phyloP scores from a whole-genome alignment of 2,113 vertebrate genomes.

The Eublepharis macularius region DNA sequence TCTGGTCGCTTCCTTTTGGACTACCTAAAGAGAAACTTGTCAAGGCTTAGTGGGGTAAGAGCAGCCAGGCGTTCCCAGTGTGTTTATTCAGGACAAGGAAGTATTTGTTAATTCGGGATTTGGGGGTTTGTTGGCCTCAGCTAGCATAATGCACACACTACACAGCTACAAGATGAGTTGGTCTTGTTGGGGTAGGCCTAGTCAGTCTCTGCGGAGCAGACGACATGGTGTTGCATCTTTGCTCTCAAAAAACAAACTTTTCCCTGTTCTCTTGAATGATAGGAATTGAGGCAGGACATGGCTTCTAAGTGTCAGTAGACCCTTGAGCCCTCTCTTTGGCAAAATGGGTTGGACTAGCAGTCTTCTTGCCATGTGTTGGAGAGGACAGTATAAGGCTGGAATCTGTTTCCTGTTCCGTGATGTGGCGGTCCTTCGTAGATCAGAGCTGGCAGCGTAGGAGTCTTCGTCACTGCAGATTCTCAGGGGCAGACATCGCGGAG shows the following conservation, averaged over 20 bases:
- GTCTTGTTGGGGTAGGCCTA: not conserved
- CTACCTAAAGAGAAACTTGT: conserved; percentile 20
- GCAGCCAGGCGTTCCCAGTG: not conserved
- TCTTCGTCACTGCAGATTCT: not conserved
- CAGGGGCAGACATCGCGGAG: not conserved
- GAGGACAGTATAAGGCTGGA: not conserved
- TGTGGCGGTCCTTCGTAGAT: not conserved
- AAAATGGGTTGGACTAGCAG: not conserved
- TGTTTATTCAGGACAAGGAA: not conserved
- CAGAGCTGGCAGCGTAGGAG: no score
- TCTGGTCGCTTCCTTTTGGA: not conserved
- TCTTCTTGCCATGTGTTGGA: not conserved
- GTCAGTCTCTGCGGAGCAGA: not conserved
- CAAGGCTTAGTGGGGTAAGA: not conserved
- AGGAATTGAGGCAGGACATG: not conserved
- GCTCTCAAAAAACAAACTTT: not conserved
- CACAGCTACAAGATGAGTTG: not conserved
- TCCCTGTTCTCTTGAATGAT: not conserved
- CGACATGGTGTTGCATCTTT: not conserved
- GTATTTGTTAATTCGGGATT: not conserved
- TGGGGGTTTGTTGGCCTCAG: not conserved
- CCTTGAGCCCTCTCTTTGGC: not conserved
- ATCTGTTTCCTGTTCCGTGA: not conserved
- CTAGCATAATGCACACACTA: no score
- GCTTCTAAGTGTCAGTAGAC: not conserved